Evolutionary conservation across 2,113 vertebrate genomes (phyloP).

Genomic region (Naja naja): DNA sequence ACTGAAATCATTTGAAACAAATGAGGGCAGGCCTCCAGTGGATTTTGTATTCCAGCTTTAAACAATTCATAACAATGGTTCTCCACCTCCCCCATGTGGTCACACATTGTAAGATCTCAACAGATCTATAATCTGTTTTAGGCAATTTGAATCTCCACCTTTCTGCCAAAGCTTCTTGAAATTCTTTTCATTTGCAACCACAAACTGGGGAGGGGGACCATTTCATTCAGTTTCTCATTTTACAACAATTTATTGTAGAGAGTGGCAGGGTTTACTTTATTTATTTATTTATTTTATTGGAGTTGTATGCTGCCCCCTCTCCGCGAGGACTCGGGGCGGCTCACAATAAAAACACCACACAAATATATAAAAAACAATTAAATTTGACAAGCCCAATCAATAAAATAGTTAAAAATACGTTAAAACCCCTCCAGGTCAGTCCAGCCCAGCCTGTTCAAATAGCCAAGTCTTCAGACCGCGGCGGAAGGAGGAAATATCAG

Average conservation of each 20-base stretch:
- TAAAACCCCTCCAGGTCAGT: too few relatives aligned
- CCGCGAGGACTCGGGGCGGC: too few relatives aligned
- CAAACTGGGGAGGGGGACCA: not conserved
- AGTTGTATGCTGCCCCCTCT: too few relatives aligned
- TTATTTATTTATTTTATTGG: too few relatives aligned
- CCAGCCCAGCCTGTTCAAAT: too few relatives aligned
- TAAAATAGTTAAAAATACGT: too few relatives aligned
- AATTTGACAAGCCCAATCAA: too few relatives aligned
- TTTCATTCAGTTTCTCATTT: not conserved
- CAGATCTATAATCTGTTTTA: not conserved
- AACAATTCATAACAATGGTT: not conserved
- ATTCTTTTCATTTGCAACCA: not conserved
- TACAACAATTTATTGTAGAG: not conserved
- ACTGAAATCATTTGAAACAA: not conserved
- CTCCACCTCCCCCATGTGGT: constrained; percentile 14
- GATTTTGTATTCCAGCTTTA: not conserved
- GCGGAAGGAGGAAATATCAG: too few relatives aligned
- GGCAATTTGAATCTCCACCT: not conserved
- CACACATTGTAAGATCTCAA: not conserved
- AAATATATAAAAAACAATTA: too few relatives aligned
- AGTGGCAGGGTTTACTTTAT: not conserved
- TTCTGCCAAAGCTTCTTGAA: not conserved
- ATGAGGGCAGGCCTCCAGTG: not conserved
- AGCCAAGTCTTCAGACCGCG: too few relatives aligned
- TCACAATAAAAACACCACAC: too few relatives aligned